phyloP scores from a whole-genome alignment of 2,797 vertebrate species.

The Numenius phaeopus region DNA sequence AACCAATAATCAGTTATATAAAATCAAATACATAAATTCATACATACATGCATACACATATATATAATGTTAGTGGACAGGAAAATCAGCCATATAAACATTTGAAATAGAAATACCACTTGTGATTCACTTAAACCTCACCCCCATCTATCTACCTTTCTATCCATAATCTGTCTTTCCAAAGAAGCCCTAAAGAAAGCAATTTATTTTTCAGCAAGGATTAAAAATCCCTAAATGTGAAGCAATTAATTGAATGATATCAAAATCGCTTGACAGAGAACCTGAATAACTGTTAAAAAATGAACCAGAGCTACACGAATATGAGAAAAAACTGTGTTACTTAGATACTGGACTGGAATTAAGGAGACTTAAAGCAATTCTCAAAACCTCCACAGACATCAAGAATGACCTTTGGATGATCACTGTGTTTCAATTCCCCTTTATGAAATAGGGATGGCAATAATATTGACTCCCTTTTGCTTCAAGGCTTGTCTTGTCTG shows the following conservation, averaged over 20 bases:
- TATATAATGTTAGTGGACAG: neutral
- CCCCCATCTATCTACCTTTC: neutral
- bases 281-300: neutral
- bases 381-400: neutral
- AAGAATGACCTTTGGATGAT: neutral
- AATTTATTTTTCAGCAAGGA: neutral
- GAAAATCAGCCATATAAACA: neutral
- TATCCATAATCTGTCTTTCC: neutral
- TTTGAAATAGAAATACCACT: neutral
- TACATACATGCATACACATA: rapidly evolving
- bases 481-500: neutral
- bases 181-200: neutral
- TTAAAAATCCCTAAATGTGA: neutral
- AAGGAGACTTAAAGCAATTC: neutral
- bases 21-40: neutral
- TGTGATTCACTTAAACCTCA: neutral
- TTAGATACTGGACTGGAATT: neutral
- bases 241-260: neutral
- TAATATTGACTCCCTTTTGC: neutral
- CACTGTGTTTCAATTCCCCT: neutral
- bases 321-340: neutral
- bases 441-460: neutral
- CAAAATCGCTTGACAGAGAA: neutral
- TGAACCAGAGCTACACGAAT: neutral
- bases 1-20: neutral